Percentiles rank a stretch among this genome's conserved stretches.
phyloP scores from a whole-genome alignment of 1,140 invertebrate genomes.

The Drosophila parvula region DNA sequence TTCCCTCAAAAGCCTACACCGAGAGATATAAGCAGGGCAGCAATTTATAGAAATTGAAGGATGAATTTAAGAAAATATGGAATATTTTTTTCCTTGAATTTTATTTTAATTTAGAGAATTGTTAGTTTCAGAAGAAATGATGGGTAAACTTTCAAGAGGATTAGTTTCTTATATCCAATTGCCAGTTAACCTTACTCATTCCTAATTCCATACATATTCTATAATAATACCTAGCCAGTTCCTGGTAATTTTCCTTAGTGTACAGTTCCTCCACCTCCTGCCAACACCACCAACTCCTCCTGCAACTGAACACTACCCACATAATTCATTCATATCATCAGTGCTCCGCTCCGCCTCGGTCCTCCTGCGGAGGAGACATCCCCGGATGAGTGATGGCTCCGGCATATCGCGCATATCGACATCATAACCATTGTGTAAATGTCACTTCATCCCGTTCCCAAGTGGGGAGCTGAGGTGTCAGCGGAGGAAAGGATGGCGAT shows the following conservation, averaged over 20 bases:
- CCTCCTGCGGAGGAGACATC: conserved; percentile 18
- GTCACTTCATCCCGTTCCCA: conserved; percentile 75
- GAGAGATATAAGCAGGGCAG: neutral
- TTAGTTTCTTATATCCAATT: too few relatives aligned
- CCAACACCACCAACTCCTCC: conserved; percentile 5
- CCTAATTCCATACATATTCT: too few relatives aligned
- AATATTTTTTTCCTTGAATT: neutral
- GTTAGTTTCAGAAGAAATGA: too few relatives aligned
- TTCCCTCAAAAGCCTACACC: neutral
- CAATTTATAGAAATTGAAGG: neutral
- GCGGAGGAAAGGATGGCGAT: neutral
- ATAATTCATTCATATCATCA: conserved; percentile 83
- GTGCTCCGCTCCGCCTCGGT: conserved; percentile 16
- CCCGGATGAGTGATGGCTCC: conserved; percentile 75
- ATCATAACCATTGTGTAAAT: conserved; percentile 82
- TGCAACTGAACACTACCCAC: conserved; percentile 52
- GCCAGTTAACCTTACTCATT: too few relatives aligned
- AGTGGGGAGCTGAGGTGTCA: conserved; percentile 24
- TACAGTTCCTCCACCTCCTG: neutral
- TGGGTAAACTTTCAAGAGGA: too few relatives aligned
- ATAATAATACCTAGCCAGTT: too few relatives aligned
- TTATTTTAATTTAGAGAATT: neutral
- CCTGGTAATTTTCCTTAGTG: neutral
- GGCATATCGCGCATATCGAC: conserved; percentile 76
- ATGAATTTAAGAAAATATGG: neutral